Evolutionary conservation across 1,140 invertebrate genomes (phyloP), one percentile per base, ranked within the genome.

Genomic region (Andricus grossulariae): DNA sequence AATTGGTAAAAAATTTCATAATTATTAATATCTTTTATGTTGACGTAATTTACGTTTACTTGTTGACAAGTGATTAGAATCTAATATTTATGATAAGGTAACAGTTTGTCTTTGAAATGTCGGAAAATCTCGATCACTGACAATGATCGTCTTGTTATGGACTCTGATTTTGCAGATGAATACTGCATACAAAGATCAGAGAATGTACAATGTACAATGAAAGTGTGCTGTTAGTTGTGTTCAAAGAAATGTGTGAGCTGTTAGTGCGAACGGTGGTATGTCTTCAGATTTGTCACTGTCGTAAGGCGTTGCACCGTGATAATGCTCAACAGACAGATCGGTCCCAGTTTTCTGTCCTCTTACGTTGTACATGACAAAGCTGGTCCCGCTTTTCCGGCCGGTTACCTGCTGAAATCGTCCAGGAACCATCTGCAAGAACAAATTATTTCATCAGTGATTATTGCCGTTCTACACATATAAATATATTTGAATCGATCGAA

Each of bases 251-350:
- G 52, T 54, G 52, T 54, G 75, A 50, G 25, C 12, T 13, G 60
- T 45, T 52, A 49, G 76, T 72, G 71, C 52, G 50, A 78, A 71
- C 11, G 57, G 49, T 50, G 32, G 78, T 55, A 73, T 80, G 45
- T 79, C 80, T 54, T 52, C 60, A 83, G 78, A 83, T 83, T 83
- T 80, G 76, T 83, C 80, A 82, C 81, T 83, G 82, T 82, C 74
- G 72, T 0, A 55, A 39, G 50, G 10, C 70, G 49, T 52, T 79
- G 45, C 49, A 54, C 55, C 72, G 70, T 54, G 76, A 82, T 84
- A 82, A 80, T 79, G 71, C 75, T 82, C 52, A 57, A 66, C 81
- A 81, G 79, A 82, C 79, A 77, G 71, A 81, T 84, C 60, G 73
- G 15, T 60, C 51, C 75, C 32, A 60, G 55, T 78, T 76, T 79